These are phyloP conservation scores for Xenotilapia caudafasciata DNA, from an alignment of 2,113 vertebrate genomes.

Conservation along the genomic window DNA sequence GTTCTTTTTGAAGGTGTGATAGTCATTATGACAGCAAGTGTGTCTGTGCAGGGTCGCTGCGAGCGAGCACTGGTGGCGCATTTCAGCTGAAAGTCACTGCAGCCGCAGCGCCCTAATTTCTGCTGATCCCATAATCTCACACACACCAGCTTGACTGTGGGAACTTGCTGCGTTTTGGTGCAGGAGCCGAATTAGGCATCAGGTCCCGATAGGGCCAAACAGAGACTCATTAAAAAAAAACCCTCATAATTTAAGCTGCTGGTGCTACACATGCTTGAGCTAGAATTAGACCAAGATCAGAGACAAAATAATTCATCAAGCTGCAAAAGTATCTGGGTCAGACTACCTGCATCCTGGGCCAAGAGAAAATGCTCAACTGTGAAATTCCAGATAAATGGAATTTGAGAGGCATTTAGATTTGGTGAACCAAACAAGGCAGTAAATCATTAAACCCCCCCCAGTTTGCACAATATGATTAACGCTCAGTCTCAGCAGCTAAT, in stretches of 20 bases:
- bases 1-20: background rate
- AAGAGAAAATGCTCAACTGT: background rate
- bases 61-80: background rate
- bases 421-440: background rate
- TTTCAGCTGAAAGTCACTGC: constrained; percentile 12
- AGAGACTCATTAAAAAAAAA: background rate
- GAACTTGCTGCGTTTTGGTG: constrained; percentile 19
- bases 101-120: constrained; percentile 42
- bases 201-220: background rate
- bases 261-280: background rate
- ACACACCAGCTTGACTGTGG: constrained; percentile 10
- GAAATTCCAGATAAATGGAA: constrained; percentile 6
- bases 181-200: constrained; percentile 1
- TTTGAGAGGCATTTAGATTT: background rate
- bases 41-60: background rate
- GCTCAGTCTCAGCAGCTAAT: background rate
- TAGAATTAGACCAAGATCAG: constrained; percentile 26
- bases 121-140: constrained; percentile 54
- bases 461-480: background rate
- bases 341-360: constrained; percentile 4
- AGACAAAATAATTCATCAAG: constrained; percentile 29
- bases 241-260: background rate
- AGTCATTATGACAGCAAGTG: background rate
- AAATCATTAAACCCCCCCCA: background rate
- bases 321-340: constrained; percentile 24